Evolutionary conservation across 2,113 vertebrate species (phyloP), one percentile per base, ranked within the genome.

Genomic region (Halichoerus grypus): DNA sequence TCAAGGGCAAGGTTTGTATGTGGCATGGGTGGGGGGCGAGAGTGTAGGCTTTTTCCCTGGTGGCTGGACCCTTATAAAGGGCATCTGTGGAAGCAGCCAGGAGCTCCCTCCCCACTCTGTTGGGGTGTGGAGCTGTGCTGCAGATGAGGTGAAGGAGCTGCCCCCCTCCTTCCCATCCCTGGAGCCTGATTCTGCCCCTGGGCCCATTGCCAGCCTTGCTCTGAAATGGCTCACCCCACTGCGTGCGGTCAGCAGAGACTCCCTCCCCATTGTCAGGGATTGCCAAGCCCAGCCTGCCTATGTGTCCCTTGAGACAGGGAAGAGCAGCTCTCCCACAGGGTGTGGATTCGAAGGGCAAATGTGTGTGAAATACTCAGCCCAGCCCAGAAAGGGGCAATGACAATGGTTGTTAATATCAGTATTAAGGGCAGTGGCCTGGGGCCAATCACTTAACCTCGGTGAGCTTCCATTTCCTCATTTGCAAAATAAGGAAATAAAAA

Each of bases 381-480:
- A 13, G 69, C 42, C 24, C 4, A 5, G 71, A n/a, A 5, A 0
- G 28, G 69, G 59, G 36, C 84, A 46, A 3, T 26, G 84, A 42
- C 84, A 46, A 3, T 33, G 84, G 21, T 69, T 28, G 59, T 39
- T 88, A 65, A 55, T 67, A 55, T 36, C 42, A 94, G 21, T 16
- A 26, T 36, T 28, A 74, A 69, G 51, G 74, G 15, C 10, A 7
- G 39, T 87, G 89, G 92, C 92, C 76, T 5, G 36, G 59, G 11
- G 71, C 95, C 96, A 89, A n/a, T 74, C 59, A 55, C 85, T 72
- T 81, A 82, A 94, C 76, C 85, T 95, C 88, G 49, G 46, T 77
- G 57, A 94, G 61, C 46, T 80, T 93, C 91, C 39, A 55, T 86
- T 97, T 98, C 97, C 94, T 97, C 82, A 55, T 74, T 67, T 93